Base-by-base conservation (phyloP, 1,140 invertebrate species). In the Patella vulgata region DNA sequence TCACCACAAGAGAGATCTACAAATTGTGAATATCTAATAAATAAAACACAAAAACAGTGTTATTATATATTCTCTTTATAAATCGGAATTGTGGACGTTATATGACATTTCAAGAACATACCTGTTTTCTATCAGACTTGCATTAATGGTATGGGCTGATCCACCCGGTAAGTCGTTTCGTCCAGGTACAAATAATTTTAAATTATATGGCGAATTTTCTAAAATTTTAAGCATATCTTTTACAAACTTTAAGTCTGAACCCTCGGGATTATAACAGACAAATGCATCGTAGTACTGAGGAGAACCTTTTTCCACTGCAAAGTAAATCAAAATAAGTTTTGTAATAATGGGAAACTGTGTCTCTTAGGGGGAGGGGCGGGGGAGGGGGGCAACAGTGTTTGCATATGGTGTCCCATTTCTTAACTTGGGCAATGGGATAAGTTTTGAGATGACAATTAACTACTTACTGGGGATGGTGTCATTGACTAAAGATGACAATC, bases 231-330 rank as follows among this genome's bases (percentile, higher is more conserved):
- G 77, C 53, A 85, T 68, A 19, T 75, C 27, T 21, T 70, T 66
- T 9, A 84, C 84, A 75, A 84, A 85, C 17, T 60, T 33, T 33
- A 82, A 27, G 63, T 85, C 82, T 27, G 66, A 31, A 55, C 60
- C 25, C 30, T 73, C 71, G 31, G 77, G 74, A 48, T 78, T 77
- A 64, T 83, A 84, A 53, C 82, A 83, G 14, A 85, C 69, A 67
- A 82, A 85, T 2, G 84, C 84, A 64, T 85, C 83, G 68, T 82
- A 85, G 23, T 59, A 59, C 17, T 71, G 69, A 28, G 67, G 52
- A 27, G 27, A 27, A 0, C 68, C 66, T 5, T 27, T 30, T 6
- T 55, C 47, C 23, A 71, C 74, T 75, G 47, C 42, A 71, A 59
- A 39, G 42, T 30, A 60, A 62, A 31, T 51, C 11, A 30, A 52